Conservation (phyloP, 2,888 invertebrate species). For the Dynastes grantii region DNA sequence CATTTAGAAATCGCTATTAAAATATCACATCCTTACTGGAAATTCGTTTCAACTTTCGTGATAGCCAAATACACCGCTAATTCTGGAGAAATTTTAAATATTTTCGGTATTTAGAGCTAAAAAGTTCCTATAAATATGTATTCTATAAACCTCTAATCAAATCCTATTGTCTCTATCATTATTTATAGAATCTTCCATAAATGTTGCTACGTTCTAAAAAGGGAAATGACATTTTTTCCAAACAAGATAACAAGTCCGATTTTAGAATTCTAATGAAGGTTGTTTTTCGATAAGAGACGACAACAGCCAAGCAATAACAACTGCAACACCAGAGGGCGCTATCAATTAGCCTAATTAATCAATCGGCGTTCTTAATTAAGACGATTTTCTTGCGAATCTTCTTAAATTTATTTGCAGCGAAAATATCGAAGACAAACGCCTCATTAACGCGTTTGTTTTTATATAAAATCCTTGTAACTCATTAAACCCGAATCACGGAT, state of each 20-base stretch:
- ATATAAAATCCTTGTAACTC: conserved; percentile 19
- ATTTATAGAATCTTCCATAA: too few species aligned
- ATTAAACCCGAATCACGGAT: conserved; percentile 5
- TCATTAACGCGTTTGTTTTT: conserved; percentile 29
- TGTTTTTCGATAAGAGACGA: conserved; percentile 1
- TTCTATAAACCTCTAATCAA: too few species aligned
- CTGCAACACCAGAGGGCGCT: neutral
- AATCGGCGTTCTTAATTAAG: conserved; percentile 6
- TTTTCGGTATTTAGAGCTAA: too few species aligned
- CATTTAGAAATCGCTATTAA: too few species aligned
- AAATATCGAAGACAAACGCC: conserved; percentile 1
- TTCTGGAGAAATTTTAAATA: too few species aligned
- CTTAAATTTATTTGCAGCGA: neutral
- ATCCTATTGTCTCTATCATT: too few species aligned
- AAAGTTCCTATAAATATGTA: too few species aligned
- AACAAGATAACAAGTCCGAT: neutral
- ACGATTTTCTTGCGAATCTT: neutral
- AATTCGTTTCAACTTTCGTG: too few species aligned
- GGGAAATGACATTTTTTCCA: too few species aligned
- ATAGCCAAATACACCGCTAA: too few species aligned
- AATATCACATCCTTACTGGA: too few species aligned
- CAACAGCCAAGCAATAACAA: neutral
- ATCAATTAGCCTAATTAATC: conserved; percentile 33
- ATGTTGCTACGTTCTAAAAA: too few species aligned
- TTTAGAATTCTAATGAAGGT: conserved; percentile 6